Base-by-base conservation (phyloP, 1,140 invertebrate genomes). In the Danaus melanippus region DNA sequence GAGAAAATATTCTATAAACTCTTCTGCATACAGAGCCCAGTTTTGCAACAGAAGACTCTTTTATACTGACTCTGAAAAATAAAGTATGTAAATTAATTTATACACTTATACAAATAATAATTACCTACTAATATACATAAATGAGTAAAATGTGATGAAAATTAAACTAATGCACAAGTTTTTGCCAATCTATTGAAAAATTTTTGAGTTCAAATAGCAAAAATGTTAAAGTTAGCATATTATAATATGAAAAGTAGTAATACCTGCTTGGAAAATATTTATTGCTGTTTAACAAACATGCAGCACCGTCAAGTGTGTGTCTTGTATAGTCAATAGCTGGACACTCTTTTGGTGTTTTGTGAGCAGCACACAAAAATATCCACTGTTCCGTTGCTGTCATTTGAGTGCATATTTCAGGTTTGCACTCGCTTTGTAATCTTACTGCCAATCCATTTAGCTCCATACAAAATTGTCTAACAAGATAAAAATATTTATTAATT, bases 381-480 rank as follows among this genome's bases (percentile, higher is more conserved):
- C 98, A 99, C 76, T 99, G 98, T 88, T 99, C 98, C 11, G 98
- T 99, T 5, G 98, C 98, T 45, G 98, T 99, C 98, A 99, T 99
- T 88, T 99, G 98, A 45, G 94, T 97, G 82, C 98, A 99, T 3
- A 93, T 97, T 64, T 97, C 94, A 12, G 98, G 97, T 73, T 96
- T 94, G 87, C 98, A 99, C 86, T 99, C 97, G 67, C 92, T 92
- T 89, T 99, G 94, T 50, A 98, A 87, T 67, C 92, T 92, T 0
- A 99, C 97, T 42, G 98, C 97, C 57, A 99, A 87, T 46, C 97
- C 97, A 89, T 99, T 99, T 17, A 99, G 86, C 87, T 99, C 98
- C 96, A 99, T 98, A 84, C 98, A 99, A 86, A 99, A 99, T 86
- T 99, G 97, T 68, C 97, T 95, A 76, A 65, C 90, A 88, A 12